Evolutionary conservation across 2,888 invertebrate species (phyloP), one percentile per base, ranked within the genome.

Genomic region (Phengaris alcon): DNA sequence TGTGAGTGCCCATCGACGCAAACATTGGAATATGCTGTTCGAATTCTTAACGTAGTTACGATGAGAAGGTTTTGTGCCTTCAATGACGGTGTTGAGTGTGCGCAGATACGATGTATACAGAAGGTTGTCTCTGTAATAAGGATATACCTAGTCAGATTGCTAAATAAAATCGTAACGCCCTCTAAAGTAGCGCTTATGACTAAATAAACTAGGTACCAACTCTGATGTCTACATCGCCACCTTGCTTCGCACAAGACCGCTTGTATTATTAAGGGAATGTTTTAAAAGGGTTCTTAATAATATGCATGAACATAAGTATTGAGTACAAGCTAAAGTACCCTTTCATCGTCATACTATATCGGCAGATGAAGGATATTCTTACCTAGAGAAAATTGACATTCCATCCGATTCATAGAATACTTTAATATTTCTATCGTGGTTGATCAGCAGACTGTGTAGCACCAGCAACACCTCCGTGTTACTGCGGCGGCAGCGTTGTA

Each of bases 361-460:
- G 35, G 35, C 35, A 35, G 35, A 35, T 35, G 4, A 35, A 35
- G 3, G 35, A 35, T 3, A 3, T 59, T 74, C 80, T 70, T 59
- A 91, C 93, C 89, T 90, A 9, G 83, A 84, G 79, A 93, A 91
- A 54, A 92, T 81, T 2, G 79, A 70, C 57, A 86, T 79, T n/a
- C 93, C 93, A 51, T 87, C 83, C 74, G 82, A 81, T 51, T 88
- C 81, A 6, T 89, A 68, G 79, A 92, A 93, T 52, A 88, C 75
- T 57, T 84, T 77, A 15, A 85, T 81, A 78, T 93, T 93, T 7
- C 79, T 81, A 13, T 79, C 77, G 79, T 93, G 85, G 59, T 87
- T 85, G 57, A 81, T 77, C 52, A 91, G 74, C 76, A 93, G 82
- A 78, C 86, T 87, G 77, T 88, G 87, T 10, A 92, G 81, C 6